phyloP scores from a whole-genome alignment of 1,140 invertebrate genomes.

The Scaptodrosophila lebanonensis region DNA sequence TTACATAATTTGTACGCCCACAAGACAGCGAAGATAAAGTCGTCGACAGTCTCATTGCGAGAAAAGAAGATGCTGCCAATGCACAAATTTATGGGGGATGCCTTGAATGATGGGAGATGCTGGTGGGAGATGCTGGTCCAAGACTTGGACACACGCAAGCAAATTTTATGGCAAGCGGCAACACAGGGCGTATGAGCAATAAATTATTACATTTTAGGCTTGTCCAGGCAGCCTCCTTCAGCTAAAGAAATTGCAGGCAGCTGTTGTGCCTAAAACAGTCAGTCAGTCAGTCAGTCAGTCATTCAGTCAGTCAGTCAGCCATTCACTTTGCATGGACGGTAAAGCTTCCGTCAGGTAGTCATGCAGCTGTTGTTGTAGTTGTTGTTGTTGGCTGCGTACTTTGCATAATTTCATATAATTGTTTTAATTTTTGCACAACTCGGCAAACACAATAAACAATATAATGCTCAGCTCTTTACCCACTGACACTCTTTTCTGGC shows the following conservation, averaged over 20 bases:
- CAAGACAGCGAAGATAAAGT: constrained; percentile 23
- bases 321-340: constrained; percentile 45
- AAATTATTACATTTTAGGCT: constrained; percentile 31
- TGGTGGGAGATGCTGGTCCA: too few species aligned
- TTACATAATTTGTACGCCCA: constrained; percentile 54
- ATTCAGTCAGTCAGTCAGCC: constrained; percentile 32
- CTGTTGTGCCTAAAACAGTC: constrained; percentile 21
- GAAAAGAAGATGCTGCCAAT: constrained; percentile 22
- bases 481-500: constrained; percentile 56
- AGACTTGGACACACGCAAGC: too few species aligned
- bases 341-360: constrained; percentile 65
- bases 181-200: constrained; percentile 40
- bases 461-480: constrained; percentile 30
- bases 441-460: constrained; percentile 49
- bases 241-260: constrained; percentile 11
- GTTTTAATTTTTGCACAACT: constrained; percentile 67
- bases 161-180: neutral
- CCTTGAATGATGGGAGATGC: too few species aligned
- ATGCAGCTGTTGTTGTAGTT: constrained; percentile 51
- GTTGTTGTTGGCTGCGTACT: constrained; percentile 54
- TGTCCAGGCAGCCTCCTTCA: too few species aligned
- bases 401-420: constrained; percentile 71
- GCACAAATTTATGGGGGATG: constrained; percentile 32
- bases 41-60: neutral
- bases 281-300: constrained; percentile 28